phyloP scores from a whole-genome alignment of 2,113 vertebrate species.

The Mesoclemmys tuberculata region DNA sequence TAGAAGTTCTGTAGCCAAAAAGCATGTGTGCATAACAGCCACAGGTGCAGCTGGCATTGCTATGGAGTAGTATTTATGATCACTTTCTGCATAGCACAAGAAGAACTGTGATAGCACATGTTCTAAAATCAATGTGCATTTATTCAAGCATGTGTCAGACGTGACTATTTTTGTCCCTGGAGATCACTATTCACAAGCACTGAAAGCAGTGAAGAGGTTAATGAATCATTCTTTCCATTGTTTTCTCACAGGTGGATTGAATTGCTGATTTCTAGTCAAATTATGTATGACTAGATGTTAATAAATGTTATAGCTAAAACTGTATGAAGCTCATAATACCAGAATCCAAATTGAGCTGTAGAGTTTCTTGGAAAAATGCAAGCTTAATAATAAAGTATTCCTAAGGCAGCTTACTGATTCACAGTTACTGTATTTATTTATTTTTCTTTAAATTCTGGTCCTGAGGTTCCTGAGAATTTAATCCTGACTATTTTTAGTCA shows the following conservation, averaged over 20 bases:
- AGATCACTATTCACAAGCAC: neutral
- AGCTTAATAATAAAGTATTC: neutral
- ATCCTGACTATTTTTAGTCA: neutral
- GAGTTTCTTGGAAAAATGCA: neutral
- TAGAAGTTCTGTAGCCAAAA: constrained; percentile 28
- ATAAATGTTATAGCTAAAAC: neutral
- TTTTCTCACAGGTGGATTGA: neutral
- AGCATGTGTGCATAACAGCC: neutral
- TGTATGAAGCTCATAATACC: neutral
- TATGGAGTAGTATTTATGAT: constrained; percentile 12
- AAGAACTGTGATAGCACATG: neutral
- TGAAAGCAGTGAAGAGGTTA: neutral
- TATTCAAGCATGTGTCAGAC: neutral
- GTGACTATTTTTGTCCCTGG: neutral
- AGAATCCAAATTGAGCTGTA: neutral
- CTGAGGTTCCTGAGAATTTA: neutral
- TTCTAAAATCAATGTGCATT: neutral
- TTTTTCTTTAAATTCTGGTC: neutral
- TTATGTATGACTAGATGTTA: constrained; percentile 10
- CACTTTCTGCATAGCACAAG: neutral
- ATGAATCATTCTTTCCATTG: neutral
- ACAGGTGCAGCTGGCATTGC: neutral
- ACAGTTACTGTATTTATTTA: neutral
- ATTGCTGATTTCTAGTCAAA: constrained; percentile 10
- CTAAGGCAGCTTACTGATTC: neutral